phyloP scores from a whole-genome alignment of 2,888 invertebrate species.

The Lobophora halterata region DNA sequence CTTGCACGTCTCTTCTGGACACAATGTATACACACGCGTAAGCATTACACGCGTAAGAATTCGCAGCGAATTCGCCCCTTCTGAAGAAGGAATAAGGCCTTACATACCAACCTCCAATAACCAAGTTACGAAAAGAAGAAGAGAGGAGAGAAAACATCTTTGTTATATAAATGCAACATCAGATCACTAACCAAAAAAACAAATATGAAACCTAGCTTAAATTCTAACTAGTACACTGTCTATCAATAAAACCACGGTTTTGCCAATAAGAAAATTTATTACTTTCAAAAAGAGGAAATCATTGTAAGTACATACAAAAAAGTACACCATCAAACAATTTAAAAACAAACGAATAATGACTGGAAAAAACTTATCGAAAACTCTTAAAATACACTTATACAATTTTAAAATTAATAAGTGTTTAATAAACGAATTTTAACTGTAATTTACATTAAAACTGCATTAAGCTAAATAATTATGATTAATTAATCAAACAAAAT shows the following conservation, averaged over 20 bases:
- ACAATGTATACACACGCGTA: too few species aligned
- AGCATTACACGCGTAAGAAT: too few species aligned
- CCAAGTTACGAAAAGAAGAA: too few species aligned
- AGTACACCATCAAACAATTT: conserved; percentile 48
- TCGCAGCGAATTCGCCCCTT: too few species aligned
- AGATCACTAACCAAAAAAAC: too few species aligned
- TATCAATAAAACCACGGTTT: conserved; percentile 11
- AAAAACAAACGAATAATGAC: conserved; percentile 42
- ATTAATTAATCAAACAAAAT: conserved; percentile 29
- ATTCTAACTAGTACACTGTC: not conserved
- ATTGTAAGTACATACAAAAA: conserved; percentile 70
- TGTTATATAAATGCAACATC: too few species aligned
- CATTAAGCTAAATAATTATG: conserved; percentile 22
- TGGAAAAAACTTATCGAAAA: conserved; percentile 41
- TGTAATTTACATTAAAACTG: conserved; percentile 13
- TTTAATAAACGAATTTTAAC: conserved; percentile 14
- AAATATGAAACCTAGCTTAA: not conserved
- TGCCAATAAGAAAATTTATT: conserved; percentile 68
- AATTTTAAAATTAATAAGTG: conserved; percentile 29
- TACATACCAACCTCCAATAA: too few species aligned
- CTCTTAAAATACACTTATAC: conserved; percentile 32
- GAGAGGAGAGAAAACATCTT: too few species aligned
- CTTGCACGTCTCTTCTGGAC: too few species aligned
- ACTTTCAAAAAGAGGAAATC: conserved; percentile 56
- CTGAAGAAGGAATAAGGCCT: too few species aligned